Evolutionary conservation across 2,113 vertebrate genomes (phyloP).

Genomic region (Cervus canadensis): DNA sequence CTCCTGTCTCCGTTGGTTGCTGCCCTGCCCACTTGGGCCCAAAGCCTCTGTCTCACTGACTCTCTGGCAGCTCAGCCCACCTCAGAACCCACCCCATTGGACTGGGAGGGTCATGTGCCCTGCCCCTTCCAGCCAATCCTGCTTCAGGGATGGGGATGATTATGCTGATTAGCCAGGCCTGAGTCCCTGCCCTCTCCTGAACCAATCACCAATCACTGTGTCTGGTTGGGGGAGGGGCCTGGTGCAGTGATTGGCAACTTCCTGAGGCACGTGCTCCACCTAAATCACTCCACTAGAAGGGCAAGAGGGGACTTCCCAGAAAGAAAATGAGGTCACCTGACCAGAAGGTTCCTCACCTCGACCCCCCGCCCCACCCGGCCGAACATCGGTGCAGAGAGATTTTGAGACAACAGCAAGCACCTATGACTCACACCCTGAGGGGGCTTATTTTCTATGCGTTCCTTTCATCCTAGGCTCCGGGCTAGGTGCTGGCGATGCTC

Average conservation of each 20-base stretch:
- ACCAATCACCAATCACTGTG: background rate
- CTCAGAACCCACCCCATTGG: background rate
- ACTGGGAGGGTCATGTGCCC: background rate
- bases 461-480: slow-evolving; percentile 83
- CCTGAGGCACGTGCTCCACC: accelerated
- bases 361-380: accelerated
- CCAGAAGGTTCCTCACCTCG: background rate
- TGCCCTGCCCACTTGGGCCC: background rate
- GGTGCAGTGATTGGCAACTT: too few relatives aligned
- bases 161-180: background rate
- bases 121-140: background rate
- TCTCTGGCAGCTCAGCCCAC: background rate
- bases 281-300: accelerated
- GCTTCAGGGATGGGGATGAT: background rate
- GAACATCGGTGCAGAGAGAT: accelerated
- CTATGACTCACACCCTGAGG: accelerated
- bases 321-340: background rate
- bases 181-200: background rate
- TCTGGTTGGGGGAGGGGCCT: background rate
- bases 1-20: accelerated
- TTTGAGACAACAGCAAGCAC: accelerated
- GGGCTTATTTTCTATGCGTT: background rate
- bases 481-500: slow-evolving; percentile 90
- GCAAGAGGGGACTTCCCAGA: background rate
- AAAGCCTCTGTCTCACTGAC: background rate